phyloP scores from a whole-genome alignment of 1,140 invertebrate genomes.

The Zaprionus tsacasi region DNA sequence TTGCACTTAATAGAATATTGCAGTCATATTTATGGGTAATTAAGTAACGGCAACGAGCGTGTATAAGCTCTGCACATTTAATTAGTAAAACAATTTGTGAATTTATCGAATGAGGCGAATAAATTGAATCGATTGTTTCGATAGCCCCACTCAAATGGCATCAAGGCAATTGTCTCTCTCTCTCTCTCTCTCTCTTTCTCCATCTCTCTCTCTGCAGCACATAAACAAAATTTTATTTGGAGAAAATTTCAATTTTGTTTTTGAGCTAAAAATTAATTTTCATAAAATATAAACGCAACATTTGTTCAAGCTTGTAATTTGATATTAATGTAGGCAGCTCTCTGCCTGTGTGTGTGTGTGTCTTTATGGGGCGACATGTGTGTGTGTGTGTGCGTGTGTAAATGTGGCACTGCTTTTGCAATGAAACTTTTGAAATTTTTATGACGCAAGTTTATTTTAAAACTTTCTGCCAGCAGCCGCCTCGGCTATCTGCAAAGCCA shows the following conservation, averaged over 20 bases:
- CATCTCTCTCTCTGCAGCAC: neutral
- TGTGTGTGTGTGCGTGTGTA: slow-evolving; percentile 13
- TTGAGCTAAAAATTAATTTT: slow-evolving; percentile 32
- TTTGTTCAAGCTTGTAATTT: slow-evolving; percentile 30
- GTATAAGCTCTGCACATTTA: slow-evolving; percentile 19
- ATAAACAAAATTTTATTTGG: slow-evolving; percentile 15
- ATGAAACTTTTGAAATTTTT: slow-evolving; percentile 75
- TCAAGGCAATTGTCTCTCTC: neutral
- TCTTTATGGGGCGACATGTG: slow-evolving; percentile 20
- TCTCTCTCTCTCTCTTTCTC: neutral
- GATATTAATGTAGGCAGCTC: slow-evolving; percentile 24
- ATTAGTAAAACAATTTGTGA: slow-evolving; percentile 10
- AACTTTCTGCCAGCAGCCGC: slow-evolving; percentile 73
- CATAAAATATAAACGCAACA: slow-evolving; percentile 24
- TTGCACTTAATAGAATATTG: slow-evolving; percentile 17
- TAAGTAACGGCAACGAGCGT: slow-evolving; percentile 20
- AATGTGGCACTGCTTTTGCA: slow-evolving; percentile 34
- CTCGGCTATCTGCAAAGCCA: slow-evolving; percentile 7
- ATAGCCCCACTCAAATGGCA: neutral
- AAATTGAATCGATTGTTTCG: neutral
- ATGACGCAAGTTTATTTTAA: slow-evolving; percentile 80
- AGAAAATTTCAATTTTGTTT: slow-evolving; percentile 21
- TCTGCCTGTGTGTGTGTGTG: slow-evolving; percentile 12
- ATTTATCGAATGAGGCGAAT: neutral
- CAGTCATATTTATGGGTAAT: slow-evolving; percentile 41